phyloP scores from a whole-genome alignment of 2,113 vertebrate species.

The Hiodon alosoides region DNA sequence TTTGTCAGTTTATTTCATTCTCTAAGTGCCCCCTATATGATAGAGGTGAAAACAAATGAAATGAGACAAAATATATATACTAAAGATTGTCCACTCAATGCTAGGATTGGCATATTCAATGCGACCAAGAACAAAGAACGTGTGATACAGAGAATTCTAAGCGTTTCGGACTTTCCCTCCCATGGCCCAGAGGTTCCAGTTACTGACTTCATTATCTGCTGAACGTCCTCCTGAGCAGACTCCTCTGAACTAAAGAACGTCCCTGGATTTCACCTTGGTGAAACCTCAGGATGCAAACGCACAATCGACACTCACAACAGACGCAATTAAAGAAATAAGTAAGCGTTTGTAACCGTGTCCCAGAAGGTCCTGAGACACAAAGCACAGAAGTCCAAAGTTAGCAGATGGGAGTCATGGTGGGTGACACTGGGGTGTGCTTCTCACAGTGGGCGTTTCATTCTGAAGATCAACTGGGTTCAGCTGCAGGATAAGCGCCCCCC shows the following conservation, averaged over 20 bases:
- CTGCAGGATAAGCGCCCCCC: background rate
- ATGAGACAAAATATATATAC: slow-evolving; percentile 12
- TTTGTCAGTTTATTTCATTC: slow-evolving; percentile 15
- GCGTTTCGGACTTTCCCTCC: slow-evolving; percentile 1
- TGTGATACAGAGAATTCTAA: background rate
- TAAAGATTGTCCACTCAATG: slow-evolving; percentile 4
- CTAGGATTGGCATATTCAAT: slow-evolving; percentile 7
- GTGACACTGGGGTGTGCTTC: background rate
- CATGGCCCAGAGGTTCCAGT: background rate
- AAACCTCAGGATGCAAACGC: slow-evolving; percentile 10
- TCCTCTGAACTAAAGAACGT: background rate
- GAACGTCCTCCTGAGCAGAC: background rate
- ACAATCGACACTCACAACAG: background rate
- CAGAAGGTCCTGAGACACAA: background rate
- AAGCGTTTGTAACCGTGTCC: background rate
- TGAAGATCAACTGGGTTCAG: background rate
- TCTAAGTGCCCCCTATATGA: slow-evolving; percentile 20
- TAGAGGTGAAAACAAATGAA: slow-evolving; percentile 19
- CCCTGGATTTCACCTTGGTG: background rate
- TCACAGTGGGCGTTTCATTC: background rate
- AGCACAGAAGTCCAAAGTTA: background rate
- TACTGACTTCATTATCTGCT: background rate
- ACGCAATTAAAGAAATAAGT: background rate
- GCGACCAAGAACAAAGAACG: slow-evolving; percentile 1
- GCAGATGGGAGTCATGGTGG: background rate